Evolutionary conservation across 2,113 vertebrate species (phyloP).

Genomic region (Nymphicus hollandicus): DNA sequence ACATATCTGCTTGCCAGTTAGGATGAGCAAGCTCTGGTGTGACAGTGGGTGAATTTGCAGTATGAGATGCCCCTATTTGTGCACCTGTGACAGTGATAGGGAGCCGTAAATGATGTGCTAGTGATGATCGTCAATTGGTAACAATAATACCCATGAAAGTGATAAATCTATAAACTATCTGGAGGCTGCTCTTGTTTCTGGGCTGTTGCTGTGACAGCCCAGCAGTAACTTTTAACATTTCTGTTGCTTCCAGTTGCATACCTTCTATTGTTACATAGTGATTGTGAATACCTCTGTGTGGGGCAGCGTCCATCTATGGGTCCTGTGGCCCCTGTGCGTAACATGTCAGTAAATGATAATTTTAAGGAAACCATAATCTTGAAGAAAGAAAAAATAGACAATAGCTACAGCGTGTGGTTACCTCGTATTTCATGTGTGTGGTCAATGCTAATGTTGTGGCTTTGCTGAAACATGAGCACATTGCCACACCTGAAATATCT

Average conservation of each 20-base stretch:
- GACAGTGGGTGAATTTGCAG: background rate
- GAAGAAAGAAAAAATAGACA: background rate
- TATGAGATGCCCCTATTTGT: background rate
- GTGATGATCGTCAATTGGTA: background rate
- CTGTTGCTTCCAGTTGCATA: background rate
- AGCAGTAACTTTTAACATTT: accelerated
- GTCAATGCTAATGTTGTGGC: background rate
- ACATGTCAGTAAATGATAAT: accelerated
- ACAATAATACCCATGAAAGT: background rate
- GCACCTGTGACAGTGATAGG: background rate
- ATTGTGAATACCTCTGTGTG: background rate
- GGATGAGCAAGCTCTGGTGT: background rate
- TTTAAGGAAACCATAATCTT: background rate
- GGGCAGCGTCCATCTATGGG: accelerated
- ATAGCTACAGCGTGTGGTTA: background rate
- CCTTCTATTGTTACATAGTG: accelerated
- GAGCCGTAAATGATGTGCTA: background rate
- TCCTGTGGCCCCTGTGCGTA: background rate
- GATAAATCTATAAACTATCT: background rate
- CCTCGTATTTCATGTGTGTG: background rate
- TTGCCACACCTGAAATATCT: conserved; percentile 9
- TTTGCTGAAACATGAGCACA: background rate
- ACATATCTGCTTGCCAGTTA: background rate
- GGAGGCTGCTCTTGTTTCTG: background rate
- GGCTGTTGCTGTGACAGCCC: background rate